These are phyloP conservation scores for Hoplodrina blanda DNA, from an alignment of 2,888 invertebrate species.

Conservation along the genomic window DNA sequence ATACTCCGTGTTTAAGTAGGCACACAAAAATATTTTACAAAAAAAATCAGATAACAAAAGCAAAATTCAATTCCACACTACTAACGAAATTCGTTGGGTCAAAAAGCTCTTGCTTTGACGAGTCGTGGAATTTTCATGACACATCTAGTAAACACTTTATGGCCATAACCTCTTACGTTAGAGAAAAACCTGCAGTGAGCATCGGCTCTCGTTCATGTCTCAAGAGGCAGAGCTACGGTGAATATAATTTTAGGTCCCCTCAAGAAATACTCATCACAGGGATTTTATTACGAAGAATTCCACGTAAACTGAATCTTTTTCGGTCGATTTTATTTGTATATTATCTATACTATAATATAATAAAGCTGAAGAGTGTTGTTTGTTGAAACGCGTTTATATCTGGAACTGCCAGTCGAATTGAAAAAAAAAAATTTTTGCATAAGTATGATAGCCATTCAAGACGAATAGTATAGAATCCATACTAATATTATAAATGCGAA, in stretches of 20 bases:
- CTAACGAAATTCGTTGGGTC: conserved; percentile 1
- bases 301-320: conserved; percentile 28
- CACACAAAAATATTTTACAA: background rate
- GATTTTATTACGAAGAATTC: conserved; percentile 50
- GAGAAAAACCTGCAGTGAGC: conserved; percentile 86
- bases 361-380: no score
- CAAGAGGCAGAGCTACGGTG: conserved; percentile 76
- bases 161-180: conserved; percentile 71
- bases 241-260: conserved; percentile 79
- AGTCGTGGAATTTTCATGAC: conserved; percentile 52
- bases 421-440: no score
- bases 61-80: conserved; percentile 14
- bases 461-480: no score
- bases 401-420: no score
- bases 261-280: conserved; percentile 69
- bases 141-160: conserved; percentile 64
- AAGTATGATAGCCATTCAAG: no score
- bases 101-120: conserved; percentile 23
- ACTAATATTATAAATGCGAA: no score
- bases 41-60: background rate
- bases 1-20: background rate
- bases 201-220: conserved; percentile 84
- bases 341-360: background rate
- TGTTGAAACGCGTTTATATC: no score
- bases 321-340: conserved; percentile 20